These are phyloP conservation scores for Argopecten irradians DNA, from an alignment of 1,140 invertebrate species.

Conservation along the genomic window DNA sequence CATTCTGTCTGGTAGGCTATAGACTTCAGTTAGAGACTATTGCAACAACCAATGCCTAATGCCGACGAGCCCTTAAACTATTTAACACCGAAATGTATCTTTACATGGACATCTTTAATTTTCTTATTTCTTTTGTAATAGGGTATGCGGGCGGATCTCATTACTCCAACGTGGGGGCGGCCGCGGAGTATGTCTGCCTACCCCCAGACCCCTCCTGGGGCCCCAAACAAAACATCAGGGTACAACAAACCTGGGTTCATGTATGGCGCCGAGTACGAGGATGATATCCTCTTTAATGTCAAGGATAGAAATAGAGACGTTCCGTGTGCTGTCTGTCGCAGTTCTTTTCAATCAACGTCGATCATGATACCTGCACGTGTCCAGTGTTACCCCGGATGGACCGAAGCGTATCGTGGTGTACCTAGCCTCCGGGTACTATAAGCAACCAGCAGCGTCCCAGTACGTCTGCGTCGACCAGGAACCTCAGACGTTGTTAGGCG, in stretches of 20 bases:
- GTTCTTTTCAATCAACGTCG: neutral
- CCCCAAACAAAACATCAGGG: neutral
- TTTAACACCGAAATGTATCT: no score
- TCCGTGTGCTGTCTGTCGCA: neutral
- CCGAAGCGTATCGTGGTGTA: neutral
- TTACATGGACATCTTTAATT: no score
- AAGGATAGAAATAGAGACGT: slow-evolving; percentile 3
- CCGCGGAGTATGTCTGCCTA: slow-evolving; percentile 25
- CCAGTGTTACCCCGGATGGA: neutral
- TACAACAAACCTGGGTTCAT: neutral
- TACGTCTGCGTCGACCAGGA: neutral
- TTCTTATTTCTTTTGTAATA: neutral
- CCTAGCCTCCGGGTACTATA: slow-evolving; percentile 6
- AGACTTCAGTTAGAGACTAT: no score
- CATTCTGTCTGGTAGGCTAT: no score
- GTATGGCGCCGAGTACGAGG: neutral
- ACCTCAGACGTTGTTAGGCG: neutral
- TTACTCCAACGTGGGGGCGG: slow-evolving; percentile 21
- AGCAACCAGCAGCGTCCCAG: neutral
- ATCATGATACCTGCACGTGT: neutral
- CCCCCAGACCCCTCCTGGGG: slow-evolving; percentile 32
- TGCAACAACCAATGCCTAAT: no score
- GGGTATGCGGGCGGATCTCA: slow-evolving; percentile 34
- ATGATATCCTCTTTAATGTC: neutral
- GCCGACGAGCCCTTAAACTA: no score